Conservation (phyloP, 2,113 vertebrate genomes). For the Aptenodytes patagonicus region DNA sequence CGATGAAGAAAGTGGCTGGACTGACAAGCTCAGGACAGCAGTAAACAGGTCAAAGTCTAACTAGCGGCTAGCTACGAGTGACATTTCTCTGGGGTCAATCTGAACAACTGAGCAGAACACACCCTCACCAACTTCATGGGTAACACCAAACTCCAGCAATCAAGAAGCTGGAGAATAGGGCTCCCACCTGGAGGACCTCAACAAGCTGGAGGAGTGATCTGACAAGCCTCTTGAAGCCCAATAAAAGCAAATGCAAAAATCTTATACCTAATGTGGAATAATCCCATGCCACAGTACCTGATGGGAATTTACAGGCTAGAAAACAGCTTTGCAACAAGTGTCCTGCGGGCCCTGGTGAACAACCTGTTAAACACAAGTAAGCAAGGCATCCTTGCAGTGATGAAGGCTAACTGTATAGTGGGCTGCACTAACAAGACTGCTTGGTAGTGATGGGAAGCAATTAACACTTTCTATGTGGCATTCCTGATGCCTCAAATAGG, state of each 20-base stretch:
- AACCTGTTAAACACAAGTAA: background rate
- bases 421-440: background rate
- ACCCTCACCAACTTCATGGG: background rate
- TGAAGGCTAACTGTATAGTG: background rate
- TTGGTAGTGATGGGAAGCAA: background rate
- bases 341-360: background rate
- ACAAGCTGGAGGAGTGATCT: background rate
- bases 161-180: background rate
- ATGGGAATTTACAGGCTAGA: background rate
- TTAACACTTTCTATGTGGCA: accelerated
- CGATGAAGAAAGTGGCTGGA: background rate
- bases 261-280: background rate
- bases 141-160: background rate
- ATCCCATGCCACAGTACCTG: background rate
- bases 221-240: background rate
- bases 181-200: background rate
- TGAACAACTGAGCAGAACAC: background rate
- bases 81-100: background rate
- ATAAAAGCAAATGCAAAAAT: background rate
- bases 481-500: background rate
- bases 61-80: accelerated
- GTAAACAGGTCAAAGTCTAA: background rate
- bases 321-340: background rate
- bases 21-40: background rate
- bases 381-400: background rate